These are phyloP conservation scores for Tupaia chinensis DNA, from an alignment of 2,113 vertebrate genomes.

Conservation along the genomic window DNA sequence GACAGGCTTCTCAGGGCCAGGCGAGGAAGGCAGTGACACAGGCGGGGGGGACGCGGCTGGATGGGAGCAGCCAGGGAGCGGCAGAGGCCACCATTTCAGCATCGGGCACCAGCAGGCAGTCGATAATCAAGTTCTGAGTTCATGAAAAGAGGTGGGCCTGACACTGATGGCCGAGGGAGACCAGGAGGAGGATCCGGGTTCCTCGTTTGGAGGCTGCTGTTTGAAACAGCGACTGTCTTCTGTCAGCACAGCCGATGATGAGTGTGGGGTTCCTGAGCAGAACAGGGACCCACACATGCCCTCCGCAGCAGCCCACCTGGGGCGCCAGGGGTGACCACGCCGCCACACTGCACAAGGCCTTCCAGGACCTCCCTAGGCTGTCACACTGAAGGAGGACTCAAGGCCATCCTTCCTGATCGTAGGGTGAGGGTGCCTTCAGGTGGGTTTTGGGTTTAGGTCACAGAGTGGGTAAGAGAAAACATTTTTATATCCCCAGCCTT, in stretches of 20 bases:
- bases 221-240: background rate
- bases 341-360: fast-evolving
- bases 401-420: background rate
- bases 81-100: background rate
- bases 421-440: background rate
- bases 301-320: background rate
- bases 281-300: fast-evolving
- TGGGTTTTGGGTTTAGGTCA: background rate
- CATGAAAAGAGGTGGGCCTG: background rate
- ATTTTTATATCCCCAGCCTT: background rate
- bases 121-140: background rate
- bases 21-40: background rate
- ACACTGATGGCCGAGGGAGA: background rate
- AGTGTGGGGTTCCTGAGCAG: background rate
- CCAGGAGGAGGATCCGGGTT: fast-evolving
- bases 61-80: background rate
- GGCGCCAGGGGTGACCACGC: background rate
- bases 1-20: too few species aligned
- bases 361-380: background rate
- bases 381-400: background rate
- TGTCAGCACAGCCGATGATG: background rate
- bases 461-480: background rate
- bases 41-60: background rate
- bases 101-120: background rate
- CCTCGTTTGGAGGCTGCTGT: background rate